A percentile compares a stretch with the other conserved stretches of the same genome.
Conservation (phyloP, 2,888 invertebrate genomes). For the Perizoma flavofasciatum region DNA sequence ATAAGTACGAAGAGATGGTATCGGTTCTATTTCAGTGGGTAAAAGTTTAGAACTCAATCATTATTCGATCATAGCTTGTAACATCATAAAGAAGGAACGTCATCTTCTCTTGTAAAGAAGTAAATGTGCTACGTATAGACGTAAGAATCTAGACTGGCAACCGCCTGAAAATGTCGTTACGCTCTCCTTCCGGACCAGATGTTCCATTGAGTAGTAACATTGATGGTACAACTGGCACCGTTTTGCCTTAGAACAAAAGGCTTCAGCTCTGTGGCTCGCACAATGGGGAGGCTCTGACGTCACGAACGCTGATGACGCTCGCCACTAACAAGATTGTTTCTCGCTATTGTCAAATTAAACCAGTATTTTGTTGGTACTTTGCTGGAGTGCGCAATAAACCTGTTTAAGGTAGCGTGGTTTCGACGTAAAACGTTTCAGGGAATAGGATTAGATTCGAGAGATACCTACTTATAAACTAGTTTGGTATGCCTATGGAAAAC, state of each 20-base stretch:
- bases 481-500: too few relatives aligned
- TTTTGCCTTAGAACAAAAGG: not conserved
- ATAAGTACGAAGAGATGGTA: too few relatives aligned
- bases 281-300: constrained; percentile 37
- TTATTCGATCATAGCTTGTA: constrained; percentile 9
- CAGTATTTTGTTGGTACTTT: constrained; percentile 17
- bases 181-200: too few relatives aligned
- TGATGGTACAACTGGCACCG: too few relatives aligned
- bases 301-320: constrained; percentile 39
- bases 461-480: too few relatives aligned
- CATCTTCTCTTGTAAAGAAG: too few relatives aligned
- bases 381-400: constrained; percentile 3
- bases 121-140: too few relatives aligned
- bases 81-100: not conserved
- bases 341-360: constrained; percentile 12
- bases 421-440: constrained; percentile 12
- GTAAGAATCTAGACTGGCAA: too few relatives aligned
- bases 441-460: not conserved
- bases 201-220: too few relatives aligned
- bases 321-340: constrained; percentile 37
- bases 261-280: constrained; percentile 1
- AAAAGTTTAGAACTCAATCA: constrained; percentile 13
- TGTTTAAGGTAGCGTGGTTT: constrained; percentile 8
- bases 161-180: too few relatives aligned
- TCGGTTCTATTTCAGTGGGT: constrained; percentile 4